Evolutionary conservation across 2,113 vertebrate species (phyloP).

Genomic region (Perca schrenkii): DNA sequence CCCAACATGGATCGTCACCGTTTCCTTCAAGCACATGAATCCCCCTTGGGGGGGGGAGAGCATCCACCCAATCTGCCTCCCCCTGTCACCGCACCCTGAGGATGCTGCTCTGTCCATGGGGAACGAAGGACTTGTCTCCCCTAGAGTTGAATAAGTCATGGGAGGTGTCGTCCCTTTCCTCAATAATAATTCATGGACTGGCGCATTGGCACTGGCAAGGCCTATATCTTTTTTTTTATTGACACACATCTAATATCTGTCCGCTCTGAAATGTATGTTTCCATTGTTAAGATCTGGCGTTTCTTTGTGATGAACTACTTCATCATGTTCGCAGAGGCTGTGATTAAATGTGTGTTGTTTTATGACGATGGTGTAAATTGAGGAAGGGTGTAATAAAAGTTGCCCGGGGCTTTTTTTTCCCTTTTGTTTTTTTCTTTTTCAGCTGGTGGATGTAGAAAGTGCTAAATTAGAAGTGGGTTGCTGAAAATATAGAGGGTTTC

Average conservation of each 20-base stretch:
- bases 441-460: slow-evolving; percentile 42
- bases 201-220: neutral
- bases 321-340: slow-evolving; percentile 66
- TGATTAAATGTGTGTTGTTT: slow-evolving; percentile 80
- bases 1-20: slow-evolving; percentile 64
- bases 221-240: slow-evolving; percentile 65
- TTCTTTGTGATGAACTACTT: slow-evolving; percentile 70
- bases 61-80: slow-evolving; percentile 30
- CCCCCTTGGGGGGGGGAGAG: slow-evolving; percentile 37
- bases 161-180: slow-evolving; percentile 35
- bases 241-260: slow-evolving; percentile 66
- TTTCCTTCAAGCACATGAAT: slow-evolving; percentile 62
- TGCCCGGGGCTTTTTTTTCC: slow-evolving; percentile 61
- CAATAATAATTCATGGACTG: slow-evolving; percentile 45
- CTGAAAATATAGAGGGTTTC: slow-evolving; percentile 66
- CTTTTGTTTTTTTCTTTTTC: slow-evolving; percentile 17
- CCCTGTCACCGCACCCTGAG: slow-evolving; percentile 32
- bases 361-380: slow-evolving; percentile 76
- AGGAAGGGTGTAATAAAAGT: slow-evolving; percentile 73
- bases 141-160: slow-evolving; percentile 64
- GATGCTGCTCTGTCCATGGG: slow-evolving; percentile 41
- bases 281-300: slow-evolving; percentile 56
- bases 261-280: slow-evolving; percentile 54
- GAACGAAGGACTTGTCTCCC: slow-evolving; percentile 12
- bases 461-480: slow-evolving; percentile 57